phyloP scores from a whole-genome alignment of 2,888 invertebrate genomes.

The Erynnis tages region DNA sequence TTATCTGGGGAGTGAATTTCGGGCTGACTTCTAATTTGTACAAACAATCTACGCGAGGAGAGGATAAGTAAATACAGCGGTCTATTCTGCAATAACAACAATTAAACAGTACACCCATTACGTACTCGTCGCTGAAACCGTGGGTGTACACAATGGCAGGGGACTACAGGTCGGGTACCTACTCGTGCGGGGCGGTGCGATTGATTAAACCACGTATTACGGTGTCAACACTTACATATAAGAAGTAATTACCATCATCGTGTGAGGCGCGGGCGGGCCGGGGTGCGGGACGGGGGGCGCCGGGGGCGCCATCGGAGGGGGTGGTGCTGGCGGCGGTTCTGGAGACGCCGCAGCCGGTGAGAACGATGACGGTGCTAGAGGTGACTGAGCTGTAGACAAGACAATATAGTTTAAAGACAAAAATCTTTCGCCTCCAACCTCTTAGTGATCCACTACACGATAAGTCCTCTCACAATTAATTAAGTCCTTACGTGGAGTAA shows the following conservation, averaged over 20 bases:
- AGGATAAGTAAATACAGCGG: slow-evolving; percentile 13
- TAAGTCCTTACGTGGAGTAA: no score
- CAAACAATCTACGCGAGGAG: slow-evolving; percentile 13
- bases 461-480: no score
- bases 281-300: slow-evolving; percentile 63
- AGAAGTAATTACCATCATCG: slow-evolving; percentile 82
- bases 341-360: slow-evolving; percentile 81
- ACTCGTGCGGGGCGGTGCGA: slow-evolving; percentile 72
- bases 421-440: no score
- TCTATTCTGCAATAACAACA: neutral
- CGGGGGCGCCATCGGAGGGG: slow-evolving; percentile 69
- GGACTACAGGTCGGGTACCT: slow-evolving; percentile 32
- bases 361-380: slow-evolving; percentile 82
- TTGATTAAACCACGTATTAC: slow-evolving; percentile 78
- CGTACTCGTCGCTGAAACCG: slow-evolving; percentile 11
- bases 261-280: slow-evolving; percentile 66
- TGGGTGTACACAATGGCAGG: slow-evolving; percentile 23
- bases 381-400: slow-evolving; percentile 72
- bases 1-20: slow-evolving; percentile 10
- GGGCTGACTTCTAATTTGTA: slow-evolving; percentile 14
- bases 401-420: neutral
- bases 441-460: no score
- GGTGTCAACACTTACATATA: slow-evolving; percentile 82
- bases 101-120: slow-evolving; percentile 4
- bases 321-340: slow-evolving; percentile 82